Percentiles rank a stretch among this genome's conserved stretches.
Conservation (phyloP, 2,888 invertebrate genomes). For the Limnephilus marmoratus region DNA sequence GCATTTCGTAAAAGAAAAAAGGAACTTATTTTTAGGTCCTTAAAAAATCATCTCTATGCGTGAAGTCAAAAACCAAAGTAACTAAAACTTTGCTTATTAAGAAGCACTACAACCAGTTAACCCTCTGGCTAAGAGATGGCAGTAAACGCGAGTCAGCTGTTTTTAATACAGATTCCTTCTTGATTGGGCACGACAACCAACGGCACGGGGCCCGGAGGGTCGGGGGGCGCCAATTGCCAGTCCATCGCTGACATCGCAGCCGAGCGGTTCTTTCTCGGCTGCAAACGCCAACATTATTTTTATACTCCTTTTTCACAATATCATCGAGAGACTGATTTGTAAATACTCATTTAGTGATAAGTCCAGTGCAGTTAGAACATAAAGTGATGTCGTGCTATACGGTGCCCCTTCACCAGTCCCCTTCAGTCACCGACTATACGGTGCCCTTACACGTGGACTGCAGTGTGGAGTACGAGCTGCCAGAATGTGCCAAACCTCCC, state of each 20-base stretch:
- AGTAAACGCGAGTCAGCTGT: slow-evolving; percentile 14
- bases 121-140: slow-evolving; percentile 28
- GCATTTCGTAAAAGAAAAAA: too few species aligned
- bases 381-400: slow-evolving; percentile 57
- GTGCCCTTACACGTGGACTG: slow-evolving; percentile 86
- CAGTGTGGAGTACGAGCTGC: slow-evolving; percentile 86
- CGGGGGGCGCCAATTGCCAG: slow-evolving; percentile 59
- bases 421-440: slow-evolving; percentile 76
- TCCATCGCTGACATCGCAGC: slow-evolving; percentile 56
- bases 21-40: too few species aligned
- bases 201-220: slow-evolving; percentile 30
- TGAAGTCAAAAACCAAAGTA: background rate
- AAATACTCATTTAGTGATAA: slow-evolving; percentile 57
- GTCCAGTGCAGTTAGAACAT: slow-evolving; percentile 43
- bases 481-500: slow-evolving; percentile 85
- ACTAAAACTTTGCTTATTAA: background rate
- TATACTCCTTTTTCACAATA: slow-evolving; percentile 55
- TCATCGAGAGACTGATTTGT: slow-evolving; percentile 63
- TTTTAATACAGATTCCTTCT: background rate
- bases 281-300: slow-evolving; percentile 51
- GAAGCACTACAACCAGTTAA: background rate
- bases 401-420: slow-evolving; percentile 47
- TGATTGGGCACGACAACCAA: background rate
- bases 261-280: slow-evolving; percentile 56
- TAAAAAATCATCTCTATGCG: background rate